Conservation (phyloP, 2,888 invertebrate genomes). For the Metopia argyrocephala region DNA sequence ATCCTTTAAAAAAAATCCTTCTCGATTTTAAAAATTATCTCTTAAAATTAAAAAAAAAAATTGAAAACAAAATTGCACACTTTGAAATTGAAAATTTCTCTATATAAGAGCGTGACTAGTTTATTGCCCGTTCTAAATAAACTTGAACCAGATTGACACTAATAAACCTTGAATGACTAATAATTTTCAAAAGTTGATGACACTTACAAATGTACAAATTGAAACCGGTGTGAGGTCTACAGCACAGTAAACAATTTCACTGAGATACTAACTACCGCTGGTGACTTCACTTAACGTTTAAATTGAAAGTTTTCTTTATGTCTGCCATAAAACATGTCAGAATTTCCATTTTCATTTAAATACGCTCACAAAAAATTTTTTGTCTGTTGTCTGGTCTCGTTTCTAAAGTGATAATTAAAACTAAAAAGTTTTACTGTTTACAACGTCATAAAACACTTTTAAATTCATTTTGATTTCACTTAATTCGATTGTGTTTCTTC, state of each 20-base stretch:
- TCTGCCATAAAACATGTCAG: constrained; percentile 46
- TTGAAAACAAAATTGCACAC: too few species aligned
- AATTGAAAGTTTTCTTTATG: constrained; percentile 42
- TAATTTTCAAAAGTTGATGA: not conserved
- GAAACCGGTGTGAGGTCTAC: not conserved
- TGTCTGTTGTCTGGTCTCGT: constrained; percentile 1
- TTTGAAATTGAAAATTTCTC: not conserved
- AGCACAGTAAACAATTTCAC: not conserved
- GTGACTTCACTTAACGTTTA: constrained; percentile 54
- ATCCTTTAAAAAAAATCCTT: too few species aligned
- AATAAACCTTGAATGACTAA: constrained; percentile 6
- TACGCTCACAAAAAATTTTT: constrained; percentile 2
- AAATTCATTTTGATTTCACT: constrained; percentile 60
- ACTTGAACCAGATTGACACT: constrained; percentile 21
- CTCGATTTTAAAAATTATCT: too few species aligned
- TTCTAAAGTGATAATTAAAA: constrained; percentile 58
- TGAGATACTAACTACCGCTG: not conserved
- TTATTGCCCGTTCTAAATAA: not conserved
- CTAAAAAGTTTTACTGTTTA: constrained; percentile 51
- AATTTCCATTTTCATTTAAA: constrained; percentile 14
- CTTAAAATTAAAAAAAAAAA: too few species aligned
- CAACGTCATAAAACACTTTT: constrained; percentile 64
- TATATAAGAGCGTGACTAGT: too few species aligned
- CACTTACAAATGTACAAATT: not conserved
- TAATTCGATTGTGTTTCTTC: constrained; percentile 41